phyloP scores from a whole-genome alignment of 2,797 vertebrate genomes.

The Mus minutoides region DNA sequence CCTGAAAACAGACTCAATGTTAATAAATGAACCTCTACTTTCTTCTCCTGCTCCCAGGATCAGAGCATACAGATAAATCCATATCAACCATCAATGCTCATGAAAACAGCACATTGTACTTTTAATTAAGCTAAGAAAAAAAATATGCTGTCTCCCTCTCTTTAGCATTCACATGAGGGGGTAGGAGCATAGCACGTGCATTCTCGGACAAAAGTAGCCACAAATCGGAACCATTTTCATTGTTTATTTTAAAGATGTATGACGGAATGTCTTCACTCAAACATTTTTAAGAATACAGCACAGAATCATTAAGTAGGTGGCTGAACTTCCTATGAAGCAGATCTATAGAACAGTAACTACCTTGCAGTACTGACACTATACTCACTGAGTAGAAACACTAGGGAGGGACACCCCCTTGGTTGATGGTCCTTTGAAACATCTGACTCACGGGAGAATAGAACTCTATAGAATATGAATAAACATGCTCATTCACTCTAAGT shows the following conservation, averaged over 20 bases:
- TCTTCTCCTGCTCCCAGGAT: constrained; percentile 17
- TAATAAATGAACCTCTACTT: background rate
- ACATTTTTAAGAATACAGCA: background rate
- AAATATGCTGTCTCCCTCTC: background rate
- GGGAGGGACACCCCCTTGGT: background rate
- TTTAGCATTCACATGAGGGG: background rate
- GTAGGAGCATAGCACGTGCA: background rate
- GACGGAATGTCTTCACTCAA: background rate
- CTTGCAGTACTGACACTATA: background rate
- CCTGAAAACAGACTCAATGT: background rate
- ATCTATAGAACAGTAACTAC: constrained; percentile 5
- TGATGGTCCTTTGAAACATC: background rate
- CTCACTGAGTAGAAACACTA: background rate
- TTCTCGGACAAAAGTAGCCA: background rate
- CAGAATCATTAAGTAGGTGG: background rate
- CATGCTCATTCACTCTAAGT: background rate
- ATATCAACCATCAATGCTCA: constrained; percentile 20
- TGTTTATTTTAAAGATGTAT: background rate
- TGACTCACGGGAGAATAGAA: background rate
- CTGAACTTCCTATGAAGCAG: background rate
- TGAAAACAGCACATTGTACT: background rate
- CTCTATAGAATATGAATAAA: background rate
- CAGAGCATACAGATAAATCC: background rate
- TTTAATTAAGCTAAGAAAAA: background rate
- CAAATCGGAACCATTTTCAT: background rate